Percentiles rank a stretch among this genome's conserved stretches.
These are phyloP conservation scores for Osmerus mordax DNA, from an alignment of 2,113 vertebrate species.

Conservation along the genomic window DNA sequence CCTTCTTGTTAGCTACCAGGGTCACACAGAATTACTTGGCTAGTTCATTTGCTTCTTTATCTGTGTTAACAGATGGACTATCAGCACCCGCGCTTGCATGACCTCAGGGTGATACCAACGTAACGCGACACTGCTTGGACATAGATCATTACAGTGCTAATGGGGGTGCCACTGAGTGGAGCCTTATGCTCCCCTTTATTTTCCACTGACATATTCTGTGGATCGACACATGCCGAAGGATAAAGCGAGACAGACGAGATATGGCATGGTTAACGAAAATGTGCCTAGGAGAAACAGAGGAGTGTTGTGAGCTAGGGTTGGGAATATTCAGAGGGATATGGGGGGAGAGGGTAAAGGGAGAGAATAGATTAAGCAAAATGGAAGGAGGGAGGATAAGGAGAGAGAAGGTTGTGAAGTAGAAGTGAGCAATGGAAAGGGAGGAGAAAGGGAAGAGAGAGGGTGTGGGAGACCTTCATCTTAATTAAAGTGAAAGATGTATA, in stretches of 20 bases:
- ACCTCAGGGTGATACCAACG: conserved; percentile 65
- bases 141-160: conserved; percentile 67
- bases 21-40: conserved; percentile 61
- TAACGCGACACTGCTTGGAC: conserved; percentile 57
- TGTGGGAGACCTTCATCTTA: conserved; percentile 49
- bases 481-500: conserved; percentile 62
- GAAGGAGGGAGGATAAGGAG: conserved; percentile 23
- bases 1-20: conserved; percentile 42
- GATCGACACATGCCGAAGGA: conserved; percentile 33
- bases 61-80: conserved; percentile 67
- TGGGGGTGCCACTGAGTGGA: conserved; percentile 44
- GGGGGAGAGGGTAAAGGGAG: conserved; percentile 32
- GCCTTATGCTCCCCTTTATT: conserved; percentile 63
- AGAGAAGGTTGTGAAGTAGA: conserved; percentile 10
- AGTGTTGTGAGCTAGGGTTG: not conserved
- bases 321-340: not conserved
- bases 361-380: conserved; percentile 22
- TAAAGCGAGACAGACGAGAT: conserved; percentile 60
- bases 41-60: conserved; percentile 67
- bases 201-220: conserved; percentile 45
- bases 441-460: conserved; percentile 13
- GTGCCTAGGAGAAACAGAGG: conserved; percentile 28
- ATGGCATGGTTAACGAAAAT: conserved; percentile 43
- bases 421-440: conserved; percentile 14
- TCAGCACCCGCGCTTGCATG: conserved; percentile 54